A percentile compares a stretch with the other conserved stretches of the same genome.
Conservation (phyloP, 2,113 vertebrate species). For the Chaetura pelagica region DNA sequence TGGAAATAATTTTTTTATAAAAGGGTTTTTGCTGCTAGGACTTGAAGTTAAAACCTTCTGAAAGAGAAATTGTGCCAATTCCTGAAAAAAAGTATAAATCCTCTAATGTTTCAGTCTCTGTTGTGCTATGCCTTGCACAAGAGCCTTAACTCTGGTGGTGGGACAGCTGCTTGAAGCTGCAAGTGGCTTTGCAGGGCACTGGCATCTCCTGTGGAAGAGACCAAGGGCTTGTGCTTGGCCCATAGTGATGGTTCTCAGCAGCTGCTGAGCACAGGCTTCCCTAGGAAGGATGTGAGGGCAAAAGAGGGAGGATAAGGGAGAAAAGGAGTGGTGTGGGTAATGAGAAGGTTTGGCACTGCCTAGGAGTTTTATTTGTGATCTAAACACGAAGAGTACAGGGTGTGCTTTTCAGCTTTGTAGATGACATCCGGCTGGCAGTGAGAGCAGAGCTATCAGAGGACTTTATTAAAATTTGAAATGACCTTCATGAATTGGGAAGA, state of each 20-base stretch:
- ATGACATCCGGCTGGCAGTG: background rate
- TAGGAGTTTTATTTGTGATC: background rate
- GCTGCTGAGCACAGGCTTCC: background rate
- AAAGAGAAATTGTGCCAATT: background rate
- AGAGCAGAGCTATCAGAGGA: background rate
- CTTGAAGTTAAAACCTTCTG: background rate
- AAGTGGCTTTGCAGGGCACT: rapidly evolving
- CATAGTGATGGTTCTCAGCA: background rate
- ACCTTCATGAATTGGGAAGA: background rate
- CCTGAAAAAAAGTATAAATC: too few species aligned
- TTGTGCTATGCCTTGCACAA: background rate
- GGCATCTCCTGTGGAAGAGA: background rate
- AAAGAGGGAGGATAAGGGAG: background rate
- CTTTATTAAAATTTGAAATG: background rate
- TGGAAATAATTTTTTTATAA: background rate
- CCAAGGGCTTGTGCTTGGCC: background rate
- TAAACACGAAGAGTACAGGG: background rate
- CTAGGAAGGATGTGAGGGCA: background rate
- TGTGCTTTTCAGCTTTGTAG: background rate
- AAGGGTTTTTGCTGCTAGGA: background rate
- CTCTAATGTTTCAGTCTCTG: background rate
- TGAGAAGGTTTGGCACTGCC: background rate
- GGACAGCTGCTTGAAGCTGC: background rate
- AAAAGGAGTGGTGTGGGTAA: background rate
- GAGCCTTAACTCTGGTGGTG: background rate